Percentiles rank a stretch among this genome's conserved stretches.
These are phyloP conservation scores for Zootermopsis nevadensis DNA, from an alignment of 2,888 invertebrate species.

Conservation along the genomic window DNA sequence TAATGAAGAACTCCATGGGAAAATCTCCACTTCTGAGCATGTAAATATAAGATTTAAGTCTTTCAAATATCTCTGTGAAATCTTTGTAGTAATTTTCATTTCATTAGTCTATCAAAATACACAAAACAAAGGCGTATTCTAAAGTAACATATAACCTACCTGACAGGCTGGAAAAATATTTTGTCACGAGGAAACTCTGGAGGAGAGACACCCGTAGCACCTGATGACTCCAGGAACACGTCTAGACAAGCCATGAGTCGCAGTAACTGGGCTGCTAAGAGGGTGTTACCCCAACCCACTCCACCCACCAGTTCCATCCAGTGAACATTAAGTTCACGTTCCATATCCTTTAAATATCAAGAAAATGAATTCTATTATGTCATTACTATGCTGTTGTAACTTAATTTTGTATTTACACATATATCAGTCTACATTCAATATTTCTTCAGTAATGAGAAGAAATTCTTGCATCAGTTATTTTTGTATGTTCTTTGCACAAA, in stretches of 20 bases:
- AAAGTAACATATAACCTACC: constrained; percentile 58
- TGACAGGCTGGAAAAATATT: constrained; percentile 79
- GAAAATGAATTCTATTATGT: neutral
- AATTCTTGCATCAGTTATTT: too few relatives aligned
- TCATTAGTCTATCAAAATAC: neutral
- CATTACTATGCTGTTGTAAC: too few relatives aligned
- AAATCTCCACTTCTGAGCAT: neutral
- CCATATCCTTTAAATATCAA: constrained; percentile 67
- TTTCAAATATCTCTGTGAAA: neutral
- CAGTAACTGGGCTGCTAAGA: constrained; percentile 82
- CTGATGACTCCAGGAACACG: constrained; percentile 84
- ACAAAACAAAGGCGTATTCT: too few relatives aligned
- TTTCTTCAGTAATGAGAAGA: too few relatives aligned
- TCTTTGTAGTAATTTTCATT: neutral
- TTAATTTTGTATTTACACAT: too few relatives aligned
- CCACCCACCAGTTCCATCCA: constrained; percentile 60
- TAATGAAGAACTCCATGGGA: neutral
- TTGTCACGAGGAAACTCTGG: constrained; percentile 82
- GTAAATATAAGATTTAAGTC: neutral
- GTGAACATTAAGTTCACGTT: constrained; percentile 78
- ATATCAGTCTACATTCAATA: too few relatives aligned
- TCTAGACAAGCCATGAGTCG: constrained; percentile 86
- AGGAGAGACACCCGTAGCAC: constrained; percentile 66
- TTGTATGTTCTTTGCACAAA: too few relatives aligned
- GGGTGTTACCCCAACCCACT: constrained; percentile 63